phyloP scores from a whole-genome alignment of 2,113 vertebrate genomes.

The Ciconia maguari region DNA sequence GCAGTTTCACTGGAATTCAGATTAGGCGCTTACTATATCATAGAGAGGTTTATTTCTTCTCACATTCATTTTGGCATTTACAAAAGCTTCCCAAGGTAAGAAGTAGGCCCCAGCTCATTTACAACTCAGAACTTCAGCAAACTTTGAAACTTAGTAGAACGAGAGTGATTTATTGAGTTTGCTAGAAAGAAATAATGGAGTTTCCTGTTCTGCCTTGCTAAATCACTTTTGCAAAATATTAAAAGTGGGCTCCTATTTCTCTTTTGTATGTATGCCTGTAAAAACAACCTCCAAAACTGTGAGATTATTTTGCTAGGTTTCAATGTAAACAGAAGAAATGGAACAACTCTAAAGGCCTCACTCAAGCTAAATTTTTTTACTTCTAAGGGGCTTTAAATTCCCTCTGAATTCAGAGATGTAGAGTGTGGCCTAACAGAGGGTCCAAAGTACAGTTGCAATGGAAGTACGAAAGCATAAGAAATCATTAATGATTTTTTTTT shows the following conservation, averaged over 20 bases:
- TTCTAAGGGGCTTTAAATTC: background rate
- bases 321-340: background rate
- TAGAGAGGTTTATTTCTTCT: background rate
- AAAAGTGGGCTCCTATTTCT: background rate
- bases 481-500: background rate
- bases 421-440: background rate
- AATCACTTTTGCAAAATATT: background rate
- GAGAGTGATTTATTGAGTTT: background rate
- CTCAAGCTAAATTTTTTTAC: background rate
- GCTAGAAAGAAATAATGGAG: background rate
- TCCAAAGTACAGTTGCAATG: background rate
- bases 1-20: background rate
- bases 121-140: background rate
- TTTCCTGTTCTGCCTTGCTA: background rate
- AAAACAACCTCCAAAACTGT: background rate
- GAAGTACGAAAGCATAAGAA: background rate
- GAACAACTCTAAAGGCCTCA: background rate
- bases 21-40: background rate
- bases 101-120: background rate
- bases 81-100: background rate
- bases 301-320: background rate
- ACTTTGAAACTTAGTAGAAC: background rate
- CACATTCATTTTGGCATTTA: background rate
- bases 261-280: background rate
- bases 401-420: background rate